A percentile compares a stretch with the other conserved stretches of the same genome.
These are phyloP conservation scores for Sebastes fasciatus DNA, from an alignment of 2,113 vertebrate genomes.

Conservation along the genomic window DNA sequence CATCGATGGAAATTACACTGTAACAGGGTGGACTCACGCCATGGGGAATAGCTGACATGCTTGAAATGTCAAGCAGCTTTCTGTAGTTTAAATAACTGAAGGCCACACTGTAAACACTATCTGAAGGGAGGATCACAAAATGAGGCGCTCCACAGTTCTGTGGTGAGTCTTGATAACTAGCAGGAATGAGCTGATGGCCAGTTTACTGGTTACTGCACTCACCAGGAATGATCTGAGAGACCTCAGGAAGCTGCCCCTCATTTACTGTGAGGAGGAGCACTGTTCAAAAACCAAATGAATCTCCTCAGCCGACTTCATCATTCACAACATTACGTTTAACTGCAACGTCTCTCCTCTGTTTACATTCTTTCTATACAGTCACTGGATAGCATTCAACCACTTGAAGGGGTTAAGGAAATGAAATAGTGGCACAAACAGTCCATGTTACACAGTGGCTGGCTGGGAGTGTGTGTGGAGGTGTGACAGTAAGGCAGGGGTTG, in stretches of 20 bases:
- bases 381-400: background rate
- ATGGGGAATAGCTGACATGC: conserved; percentile 27
- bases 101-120: background rate
- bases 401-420: background rate
- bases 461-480: background rate
- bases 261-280: background rate
- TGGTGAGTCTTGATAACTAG: background rate
- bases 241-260: background rate
- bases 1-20: background rate
- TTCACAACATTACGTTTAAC: background rate
- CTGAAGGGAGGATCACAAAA: conserved; percentile 20
- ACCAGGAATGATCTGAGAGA: background rate
- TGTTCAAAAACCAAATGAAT: background rate
- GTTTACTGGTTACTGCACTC: background rate
- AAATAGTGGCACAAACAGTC: no score
- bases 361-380: background rate
- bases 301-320: background rate
- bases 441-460: no score
- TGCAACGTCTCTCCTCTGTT: background rate
- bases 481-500: background rate
- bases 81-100: conserved; percentile 16
- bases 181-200: background rate
- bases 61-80: conserved; percentile 24
- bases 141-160: conserved; percentile 25
- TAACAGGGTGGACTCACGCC: conserved; percentile 11